Conservation (phyloP, 2,113 vertebrate genomes). For the Podarcis muralis region DNA sequence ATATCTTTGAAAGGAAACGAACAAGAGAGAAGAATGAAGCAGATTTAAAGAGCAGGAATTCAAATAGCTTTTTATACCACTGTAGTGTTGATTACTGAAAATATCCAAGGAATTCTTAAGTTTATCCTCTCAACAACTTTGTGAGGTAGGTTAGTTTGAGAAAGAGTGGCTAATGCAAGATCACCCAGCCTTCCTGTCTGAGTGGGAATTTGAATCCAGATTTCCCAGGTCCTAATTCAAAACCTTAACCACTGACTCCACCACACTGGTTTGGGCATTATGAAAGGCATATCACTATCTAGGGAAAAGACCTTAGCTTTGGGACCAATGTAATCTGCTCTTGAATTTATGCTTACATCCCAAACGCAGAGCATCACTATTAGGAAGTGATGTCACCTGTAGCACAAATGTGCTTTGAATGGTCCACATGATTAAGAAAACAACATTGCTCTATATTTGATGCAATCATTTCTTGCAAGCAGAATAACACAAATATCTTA, state of each 20-base stretch:
- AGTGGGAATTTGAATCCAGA: background rate
- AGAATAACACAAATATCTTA: fast-evolving
- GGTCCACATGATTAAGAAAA: background rate
- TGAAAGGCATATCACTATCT: background rate
- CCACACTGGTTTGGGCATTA: background rate
- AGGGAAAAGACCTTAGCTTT: background rate
- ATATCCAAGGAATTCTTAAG: background rate
- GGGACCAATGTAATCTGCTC: background rate
- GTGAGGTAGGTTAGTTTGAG: background rate
- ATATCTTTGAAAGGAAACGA: background rate
- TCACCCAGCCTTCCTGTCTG: background rate
- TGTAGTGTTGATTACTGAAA: background rate
- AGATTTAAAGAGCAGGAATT: background rate
- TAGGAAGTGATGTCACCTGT: background rate
- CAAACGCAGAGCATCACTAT: background rate
- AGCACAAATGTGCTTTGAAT: background rate
- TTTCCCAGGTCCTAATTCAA: background rate
- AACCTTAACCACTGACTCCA: background rate
- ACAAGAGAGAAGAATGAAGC: background rate
- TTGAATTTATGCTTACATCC: background rate
- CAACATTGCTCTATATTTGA: background rate
- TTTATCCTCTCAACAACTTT: background rate
- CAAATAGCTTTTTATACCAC: background rate
- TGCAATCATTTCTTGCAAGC: background rate
- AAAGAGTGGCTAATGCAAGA: background rate